A percentile compares a stretch with the other conserved stretches of the same genome.
Evolutionary conservation across 2,888 invertebrate species (phyloP).

Genomic region (Acleris cristana): DNA sequence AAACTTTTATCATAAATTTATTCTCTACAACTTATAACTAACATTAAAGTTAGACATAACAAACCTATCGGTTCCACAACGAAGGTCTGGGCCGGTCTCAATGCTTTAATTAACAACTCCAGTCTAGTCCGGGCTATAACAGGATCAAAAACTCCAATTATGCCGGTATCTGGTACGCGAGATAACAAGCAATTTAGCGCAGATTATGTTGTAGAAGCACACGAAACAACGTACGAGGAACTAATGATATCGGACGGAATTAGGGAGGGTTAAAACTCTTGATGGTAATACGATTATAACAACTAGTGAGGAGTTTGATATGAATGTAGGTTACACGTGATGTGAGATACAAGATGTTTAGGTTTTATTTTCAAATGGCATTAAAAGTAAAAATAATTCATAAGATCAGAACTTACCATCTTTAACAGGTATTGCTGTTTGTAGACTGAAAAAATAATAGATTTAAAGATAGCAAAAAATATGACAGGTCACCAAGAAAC

Average conservation of each 20-base stretch:
- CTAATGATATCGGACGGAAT: constrained; percentile 30
- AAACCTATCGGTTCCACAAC: constrained; percentile 19
- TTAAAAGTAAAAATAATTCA: too few species aligned
- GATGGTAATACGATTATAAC: constrained; percentile 25
- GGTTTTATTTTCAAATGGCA: too few species aligned
- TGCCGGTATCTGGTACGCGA: constrained; percentile 48
- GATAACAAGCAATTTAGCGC: constrained; percentile 54
- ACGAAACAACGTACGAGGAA: constrained; percentile 38
- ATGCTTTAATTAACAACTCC: constrained; percentile 54
- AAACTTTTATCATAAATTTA: constrained; percentile 7
- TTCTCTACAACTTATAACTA: constrained; percentile 11
- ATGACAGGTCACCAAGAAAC: too few species aligned
- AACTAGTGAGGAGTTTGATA: constrained; percentile 7
- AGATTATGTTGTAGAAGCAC: constrained; percentile 51
- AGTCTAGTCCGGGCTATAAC: constrained; percentile 46
- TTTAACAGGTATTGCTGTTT: too few species aligned
- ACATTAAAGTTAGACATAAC: constrained; percentile 21
- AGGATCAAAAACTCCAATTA: constrained; percentile 63
- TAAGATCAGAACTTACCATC: too few species aligned
- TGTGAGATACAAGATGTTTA: too few species aligned
- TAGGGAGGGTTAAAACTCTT: constrained; percentile 30
- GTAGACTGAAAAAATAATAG: too few species aligned
- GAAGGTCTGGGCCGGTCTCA: constrained; percentile 30
- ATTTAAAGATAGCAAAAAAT: too few species aligned
- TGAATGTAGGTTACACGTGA: not conserved